Conservation (phyloP, 2,797 vertebrate species). For the Cossypha niveicapilla region DNA sequence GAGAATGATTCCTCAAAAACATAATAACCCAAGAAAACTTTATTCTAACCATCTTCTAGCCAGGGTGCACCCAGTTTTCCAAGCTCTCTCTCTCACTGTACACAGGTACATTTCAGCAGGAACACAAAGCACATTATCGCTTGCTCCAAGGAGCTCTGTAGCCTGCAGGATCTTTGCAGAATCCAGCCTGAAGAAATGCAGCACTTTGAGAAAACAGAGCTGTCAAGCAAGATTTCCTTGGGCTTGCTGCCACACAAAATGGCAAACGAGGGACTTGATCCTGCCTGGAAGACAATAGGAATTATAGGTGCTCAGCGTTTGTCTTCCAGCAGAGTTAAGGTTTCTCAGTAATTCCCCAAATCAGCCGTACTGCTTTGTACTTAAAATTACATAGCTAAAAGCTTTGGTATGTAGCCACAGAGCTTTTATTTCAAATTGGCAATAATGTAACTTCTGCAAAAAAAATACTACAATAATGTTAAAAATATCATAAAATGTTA, state of each 20-base stretch:
- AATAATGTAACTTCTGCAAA: constrained; percentile 41
- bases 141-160: constrained; percentile 17
- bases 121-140: background rate
- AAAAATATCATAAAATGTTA: constrained; percentile 59
- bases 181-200: constrained; percentile 26
- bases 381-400: constrained; percentile 5
- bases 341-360: constrained; percentile 21
- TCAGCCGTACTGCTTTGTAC: background rate
- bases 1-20: background rate
- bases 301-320: background rate
- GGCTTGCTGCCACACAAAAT: constrained; percentile 55
- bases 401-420: constrained; percentile 24
- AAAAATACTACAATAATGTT: constrained; percentile 2
- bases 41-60: background rate
- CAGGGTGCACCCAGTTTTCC: background rate
- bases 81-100: background rate
- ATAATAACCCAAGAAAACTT: background rate
- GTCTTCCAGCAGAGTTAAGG: background rate
- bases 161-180: constrained; percentile 29
- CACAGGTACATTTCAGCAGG: background rate
- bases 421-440: constrained; percentile 50
- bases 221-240: constrained; percentile 51
- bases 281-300: constrained; percentile 10
- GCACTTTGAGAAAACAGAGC: constrained; percentile 40
- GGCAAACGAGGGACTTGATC: constrained; percentile 48